phyloP scores from a whole-genome alignment of 23 tunicate species.

The Aplidium turbinatum region DNA sequence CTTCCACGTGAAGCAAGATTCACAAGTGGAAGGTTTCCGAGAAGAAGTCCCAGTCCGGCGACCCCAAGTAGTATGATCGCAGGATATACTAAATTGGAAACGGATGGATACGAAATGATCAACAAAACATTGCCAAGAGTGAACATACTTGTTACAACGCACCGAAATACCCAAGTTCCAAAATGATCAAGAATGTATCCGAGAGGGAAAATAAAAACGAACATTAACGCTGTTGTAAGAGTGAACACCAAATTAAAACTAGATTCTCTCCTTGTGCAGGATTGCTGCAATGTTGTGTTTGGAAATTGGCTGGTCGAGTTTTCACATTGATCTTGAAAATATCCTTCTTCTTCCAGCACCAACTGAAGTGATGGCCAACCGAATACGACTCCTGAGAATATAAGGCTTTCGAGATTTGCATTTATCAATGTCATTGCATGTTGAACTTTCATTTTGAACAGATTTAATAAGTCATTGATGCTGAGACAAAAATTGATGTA shows the following conservation, averaged over 20 bases:
- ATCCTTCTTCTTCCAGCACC: slow-evolving; percentile 62
- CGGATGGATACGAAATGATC: slow-evolving; percentile 29
- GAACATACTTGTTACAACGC: slow-evolving; percentile 16
- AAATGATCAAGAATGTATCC: slow-evolving; percentile 44
- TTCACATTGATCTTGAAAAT: slow-evolving; percentile 26
- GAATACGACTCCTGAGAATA: slow-evolving; percentile 49
- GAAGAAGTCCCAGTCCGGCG: slow-evolving; percentile 25
- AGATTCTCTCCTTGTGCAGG: slow-evolving; percentile 4
- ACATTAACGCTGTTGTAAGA: slow-evolving; percentile 4
- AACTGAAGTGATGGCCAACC: slow-evolving; percentile 54
- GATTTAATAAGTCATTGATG: too few relatives aligned
- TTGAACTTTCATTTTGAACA: too few relatives aligned
- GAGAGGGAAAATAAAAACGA: slow-evolving; percentile 20
- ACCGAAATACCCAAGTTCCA: slow-evolving; percentile 54
- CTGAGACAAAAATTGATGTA: too few relatives aligned
- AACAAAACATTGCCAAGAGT: slow-evolving; percentile 32
- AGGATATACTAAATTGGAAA: slow-evolving; percentile 45
- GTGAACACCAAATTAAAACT: slow-evolving; percentile 40
- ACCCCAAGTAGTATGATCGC: slow-evolving; percentile 29
- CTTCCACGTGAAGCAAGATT: slow-evolving; percentile 25
- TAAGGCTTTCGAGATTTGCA: slow-evolving; percentile 39
- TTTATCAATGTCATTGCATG: too few relatives aligned
- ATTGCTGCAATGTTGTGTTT: too few relatives aligned
- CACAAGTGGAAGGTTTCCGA: slow-evolving; percentile 42
- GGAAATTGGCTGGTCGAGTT: too few relatives aligned